phyloP scores from a whole-genome alignment of 2,113 vertebrate genomes.

The Gymnorhina tibicen region DNA sequence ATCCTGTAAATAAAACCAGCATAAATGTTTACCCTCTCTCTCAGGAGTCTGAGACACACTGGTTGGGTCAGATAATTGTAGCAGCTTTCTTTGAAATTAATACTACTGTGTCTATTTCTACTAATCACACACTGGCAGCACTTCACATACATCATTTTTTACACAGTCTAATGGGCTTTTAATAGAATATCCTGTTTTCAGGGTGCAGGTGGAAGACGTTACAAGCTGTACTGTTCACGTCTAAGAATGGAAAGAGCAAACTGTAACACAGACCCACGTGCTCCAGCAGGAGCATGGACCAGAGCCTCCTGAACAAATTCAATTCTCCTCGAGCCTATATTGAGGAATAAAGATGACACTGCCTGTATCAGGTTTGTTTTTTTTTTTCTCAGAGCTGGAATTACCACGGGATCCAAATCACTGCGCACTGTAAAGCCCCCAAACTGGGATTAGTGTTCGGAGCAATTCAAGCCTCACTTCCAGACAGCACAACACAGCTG shows the following conservation, averaged over 20 bases:
- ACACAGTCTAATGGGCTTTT: background rate
- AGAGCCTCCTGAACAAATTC: background rate
- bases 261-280: background rate
- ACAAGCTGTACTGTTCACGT: background rate
- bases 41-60: background rate
- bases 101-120: background rate
- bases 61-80: background rate
- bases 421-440: background rate
- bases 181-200: conserved; percentile 7
- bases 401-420: background rate
- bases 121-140: conserved; percentile 32
- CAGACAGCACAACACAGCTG: background rate
- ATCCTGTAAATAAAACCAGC: background rate
- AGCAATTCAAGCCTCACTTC: background rate
- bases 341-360: background rate
- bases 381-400: background rate
- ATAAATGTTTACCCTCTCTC: background rate
- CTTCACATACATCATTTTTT: background rate
- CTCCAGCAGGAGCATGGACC: background rate
- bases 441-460: background rate
- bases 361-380: background rate
- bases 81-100: conserved; percentile 27
- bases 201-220: background rate
- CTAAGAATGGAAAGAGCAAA: conserved; percentile 49
- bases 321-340: background rate